A percentile compares a stretch with the other conserved stretches of the same genome.
Evolutionary conservation across 2,797 vertebrate species (phyloP).

Genomic region (Cynopterus sphinx): DNA sequence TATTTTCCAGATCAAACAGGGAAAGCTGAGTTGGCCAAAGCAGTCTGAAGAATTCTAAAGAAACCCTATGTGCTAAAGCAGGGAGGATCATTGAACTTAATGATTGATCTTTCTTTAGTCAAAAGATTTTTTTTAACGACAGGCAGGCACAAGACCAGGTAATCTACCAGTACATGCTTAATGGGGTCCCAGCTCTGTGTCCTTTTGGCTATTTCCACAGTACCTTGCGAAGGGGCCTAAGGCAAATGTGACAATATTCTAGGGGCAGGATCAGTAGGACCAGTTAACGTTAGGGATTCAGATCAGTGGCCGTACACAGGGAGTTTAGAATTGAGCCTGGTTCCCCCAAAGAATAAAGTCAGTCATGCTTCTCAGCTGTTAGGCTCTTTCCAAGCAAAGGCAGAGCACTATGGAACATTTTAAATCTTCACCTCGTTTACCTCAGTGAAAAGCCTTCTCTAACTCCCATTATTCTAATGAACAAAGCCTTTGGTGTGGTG

Average conservation of each 20-base stretch:
- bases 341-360: accelerated
- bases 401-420: accelerated
- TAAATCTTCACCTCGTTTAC: neutral
- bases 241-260: neutral
- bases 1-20: neutral
- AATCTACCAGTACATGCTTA: neutral
- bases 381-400: too few species aligned
- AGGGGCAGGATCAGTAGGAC: neutral
- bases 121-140: neutral
- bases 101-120: neutral
- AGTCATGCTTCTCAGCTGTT: neutral
- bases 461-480: neutral
- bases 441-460: neutral
- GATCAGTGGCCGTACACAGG: neutral
- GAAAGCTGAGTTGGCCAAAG: neutral
- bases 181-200: neutral
- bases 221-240: neutral
- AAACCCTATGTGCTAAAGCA: neutral
- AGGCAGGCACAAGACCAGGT: neutral
- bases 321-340: neutral
- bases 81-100: neutral
- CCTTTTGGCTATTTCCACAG: neutral
- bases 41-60: neutral
- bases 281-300: neutral
- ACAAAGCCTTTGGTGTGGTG: neutral